Conservation (phyloP, 2,797 vertebrate species). For the Sebastes aleutianus region DNA sequence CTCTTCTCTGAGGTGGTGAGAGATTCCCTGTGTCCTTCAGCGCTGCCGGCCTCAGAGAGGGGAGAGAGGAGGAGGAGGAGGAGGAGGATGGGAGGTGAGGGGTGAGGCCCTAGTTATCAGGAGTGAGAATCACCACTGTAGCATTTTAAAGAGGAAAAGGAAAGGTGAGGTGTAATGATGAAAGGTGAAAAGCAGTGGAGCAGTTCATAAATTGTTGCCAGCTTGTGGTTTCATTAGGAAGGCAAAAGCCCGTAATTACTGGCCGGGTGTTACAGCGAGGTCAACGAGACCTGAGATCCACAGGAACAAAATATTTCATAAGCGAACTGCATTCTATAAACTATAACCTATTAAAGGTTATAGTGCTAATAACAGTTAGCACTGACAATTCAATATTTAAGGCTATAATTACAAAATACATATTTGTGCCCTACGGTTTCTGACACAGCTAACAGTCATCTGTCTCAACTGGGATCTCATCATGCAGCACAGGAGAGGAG, state of each 20-base stretch:
- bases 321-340: not conserved
- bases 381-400: slow-evolving; percentile 19
- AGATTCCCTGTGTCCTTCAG: slow-evolving; percentile 86
- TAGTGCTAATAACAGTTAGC: slow-evolving; percentile 17
- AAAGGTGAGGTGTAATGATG: slow-evolving; percentile 48
- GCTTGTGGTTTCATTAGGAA: slow-evolving; percentile 64
- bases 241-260: slow-evolving; percentile 60
- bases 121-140: slow-evolving; percentile 36
- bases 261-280: slow-evolving; percentile 46
- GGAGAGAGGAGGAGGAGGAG: not conserved
- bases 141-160: slow-evolving; percentile 29
- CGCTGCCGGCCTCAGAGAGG: slow-evolving; percentile 64
- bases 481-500: slow-evolving; percentile 1
- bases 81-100: slow-evolving; percentile 34
- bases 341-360: slow-evolving; percentile 18
- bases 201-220: slow-evolving; percentile 48
- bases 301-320: not conserved
- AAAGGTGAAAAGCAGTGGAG: slow-evolving; percentile 56
- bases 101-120: slow-evolving; percentile 36
- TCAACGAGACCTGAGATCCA: slow-evolving; percentile 37
- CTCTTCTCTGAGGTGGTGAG: slow-evolving; percentile 83
- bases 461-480: not conserved
- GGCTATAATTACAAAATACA: slow-evolving; percentile 1
- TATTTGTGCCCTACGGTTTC: not conserved
- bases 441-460: not conserved